Evolutionary conservation across 2,113 vertebrate species (phyloP).

Genomic region (Tyrannus savana): DNA sequence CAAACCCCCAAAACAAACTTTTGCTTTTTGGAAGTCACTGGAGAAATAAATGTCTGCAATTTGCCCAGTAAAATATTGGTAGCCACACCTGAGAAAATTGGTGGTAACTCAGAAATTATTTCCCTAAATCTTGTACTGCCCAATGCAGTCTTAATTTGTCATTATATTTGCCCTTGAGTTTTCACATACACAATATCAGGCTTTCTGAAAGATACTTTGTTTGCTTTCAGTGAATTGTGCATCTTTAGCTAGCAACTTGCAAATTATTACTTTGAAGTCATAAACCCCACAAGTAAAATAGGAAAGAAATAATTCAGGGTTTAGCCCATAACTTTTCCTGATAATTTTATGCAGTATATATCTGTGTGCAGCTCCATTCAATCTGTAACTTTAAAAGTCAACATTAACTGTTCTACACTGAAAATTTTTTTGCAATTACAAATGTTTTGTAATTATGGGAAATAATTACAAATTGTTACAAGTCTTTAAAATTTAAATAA

Average conservation of each 20-base stretch:
- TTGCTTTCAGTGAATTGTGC: background rate
- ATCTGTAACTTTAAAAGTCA: background rate
- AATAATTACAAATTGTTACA: background rate
- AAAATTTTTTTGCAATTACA: background rate
- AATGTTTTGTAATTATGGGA: background rate
- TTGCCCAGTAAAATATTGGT: background rate
- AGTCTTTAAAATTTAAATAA: background rate
- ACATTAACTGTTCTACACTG: background rate
- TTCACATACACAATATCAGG: background rate
- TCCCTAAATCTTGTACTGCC: background rate
- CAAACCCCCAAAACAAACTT: background rate
- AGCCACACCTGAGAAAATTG: background rate
- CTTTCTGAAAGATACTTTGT: background rate
- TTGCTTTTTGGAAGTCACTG: background rate
- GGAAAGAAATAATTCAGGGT: background rate
- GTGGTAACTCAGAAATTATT: background rate
- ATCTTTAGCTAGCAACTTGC: background rate
- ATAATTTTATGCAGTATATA: background rate
- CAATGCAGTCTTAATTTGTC: background rate
- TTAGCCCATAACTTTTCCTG: background rate
- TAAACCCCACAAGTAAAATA: background rate
- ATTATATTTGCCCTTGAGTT: background rate
- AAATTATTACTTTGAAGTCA: background rate
- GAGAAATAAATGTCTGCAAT: background rate
- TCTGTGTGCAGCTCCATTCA: background rate